A percentile compares a stretch with the other conserved stretches of the same genome.
These are phyloP conservation scores for Lysiphlebus fabarum DNA, from an alignment of 1,140 invertebrate species.

Conservation along the genomic window DNA sequence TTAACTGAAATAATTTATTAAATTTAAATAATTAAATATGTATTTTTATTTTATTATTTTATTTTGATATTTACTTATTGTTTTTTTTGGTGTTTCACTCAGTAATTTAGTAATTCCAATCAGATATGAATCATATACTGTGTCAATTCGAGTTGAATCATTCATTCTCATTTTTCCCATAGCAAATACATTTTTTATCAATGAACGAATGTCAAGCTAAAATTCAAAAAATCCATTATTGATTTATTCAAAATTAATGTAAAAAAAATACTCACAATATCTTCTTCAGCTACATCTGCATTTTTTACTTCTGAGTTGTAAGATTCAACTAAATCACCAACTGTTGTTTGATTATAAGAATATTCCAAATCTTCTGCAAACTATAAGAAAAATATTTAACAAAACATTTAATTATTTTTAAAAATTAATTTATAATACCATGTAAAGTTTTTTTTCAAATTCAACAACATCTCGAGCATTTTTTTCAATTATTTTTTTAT, in stretches of 20 bases:
- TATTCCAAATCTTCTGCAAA: background rate
- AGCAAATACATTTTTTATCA: slow-evolving; percentile 4
- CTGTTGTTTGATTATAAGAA: background rate
- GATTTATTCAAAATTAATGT: background rate
- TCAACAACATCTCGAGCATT: slow-evolving; percentile 21
- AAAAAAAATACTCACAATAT: background rate
- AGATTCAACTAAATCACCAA: background rate
- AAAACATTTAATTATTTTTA: background rate
- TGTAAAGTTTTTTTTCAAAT: slow-evolving; percentile 22
- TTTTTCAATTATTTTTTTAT: slow-evolving; percentile 10
- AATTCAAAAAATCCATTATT: too few relatives aligned
- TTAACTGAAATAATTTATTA: slow-evolving; percentile 15
- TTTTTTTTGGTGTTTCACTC: slow-evolving; percentile 12
- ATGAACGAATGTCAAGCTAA: background rate
- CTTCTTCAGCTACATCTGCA: background rate
- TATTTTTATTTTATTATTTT: slow-evolving; percentile 4
- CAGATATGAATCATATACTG: background rate
- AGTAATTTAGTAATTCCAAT: slow-evolving; percentile 1
- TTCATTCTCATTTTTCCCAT: slow-evolving; percentile 3
- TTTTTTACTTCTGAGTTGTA: background rate
- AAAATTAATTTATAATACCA: slow-evolving; percentile 6
- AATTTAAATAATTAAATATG: background rate
- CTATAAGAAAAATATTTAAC: background rate
- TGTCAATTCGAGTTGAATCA: background rate
- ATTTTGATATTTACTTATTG: slow-evolving; percentile 14